Evolutionary conservation across 2,888 invertebrate genomes (phyloP).

Genomic region (Torymus auratus): DNA sequence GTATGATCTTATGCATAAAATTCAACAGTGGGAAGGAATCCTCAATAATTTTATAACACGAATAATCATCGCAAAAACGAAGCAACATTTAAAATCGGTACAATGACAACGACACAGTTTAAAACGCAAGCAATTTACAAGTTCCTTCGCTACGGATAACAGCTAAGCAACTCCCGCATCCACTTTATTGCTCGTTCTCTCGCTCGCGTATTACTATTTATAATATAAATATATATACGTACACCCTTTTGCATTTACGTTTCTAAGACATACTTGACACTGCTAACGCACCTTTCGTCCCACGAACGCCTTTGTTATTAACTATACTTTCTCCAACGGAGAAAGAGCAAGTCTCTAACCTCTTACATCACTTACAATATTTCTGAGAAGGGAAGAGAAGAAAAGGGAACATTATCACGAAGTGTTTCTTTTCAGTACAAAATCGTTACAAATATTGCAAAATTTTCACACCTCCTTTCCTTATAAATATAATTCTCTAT

Average conservation of each 20-base stretch:
- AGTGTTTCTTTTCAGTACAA: conserved; percentile 18
- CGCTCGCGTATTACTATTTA: conserved; percentile 31
- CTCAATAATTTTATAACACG: too few relatives aligned
- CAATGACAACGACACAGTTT: not conserved
- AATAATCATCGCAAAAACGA: not conserved
- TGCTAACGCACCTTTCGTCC: conserved; percentile 48
- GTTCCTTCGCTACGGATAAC: conserved; percentile 29
- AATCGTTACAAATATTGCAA: conserved; percentile 51
- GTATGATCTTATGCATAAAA: too few relatives aligned
- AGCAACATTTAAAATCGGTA: not conserved
- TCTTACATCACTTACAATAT: conserved; percentile 32
- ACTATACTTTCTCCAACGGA: conserved; percentile 2
- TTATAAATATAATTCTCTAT: conserved; percentile 61
- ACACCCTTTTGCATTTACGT: conserved; percentile 37
- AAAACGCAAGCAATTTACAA: conserved; percentile 2
- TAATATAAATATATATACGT: conserved; percentile 34
- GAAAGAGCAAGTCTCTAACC: conserved; percentile 3
- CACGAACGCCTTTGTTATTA: conserved; percentile 25
- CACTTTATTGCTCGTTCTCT: conserved; percentile 55
- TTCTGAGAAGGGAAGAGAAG: conserved; percentile 12
- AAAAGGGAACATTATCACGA: conserved; percentile 11
- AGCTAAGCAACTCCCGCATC: conserved; percentile 50
- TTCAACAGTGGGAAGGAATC: too few relatives aligned
- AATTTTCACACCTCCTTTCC: conserved; percentile 17
- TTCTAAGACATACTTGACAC: conserved; percentile 52